These are phyloP conservation scores for Sipha flava DNA, from an alignment of 1,140 invertebrate species.

Conservation along the genomic window DNA sequence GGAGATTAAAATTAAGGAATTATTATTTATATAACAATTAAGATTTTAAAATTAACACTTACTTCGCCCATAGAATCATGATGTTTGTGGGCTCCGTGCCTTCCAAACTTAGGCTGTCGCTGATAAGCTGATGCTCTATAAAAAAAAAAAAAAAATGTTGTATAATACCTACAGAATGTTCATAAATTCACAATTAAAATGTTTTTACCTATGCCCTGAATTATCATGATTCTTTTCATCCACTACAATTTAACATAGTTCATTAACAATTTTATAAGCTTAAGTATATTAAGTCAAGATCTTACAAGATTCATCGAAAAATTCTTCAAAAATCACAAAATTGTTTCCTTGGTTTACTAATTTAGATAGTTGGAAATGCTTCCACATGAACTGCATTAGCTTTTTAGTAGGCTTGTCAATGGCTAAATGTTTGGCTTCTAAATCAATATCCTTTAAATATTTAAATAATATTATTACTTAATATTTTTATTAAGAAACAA, in stretches of 20 bases:
- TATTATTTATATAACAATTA: background rate
- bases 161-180: background rate
- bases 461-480: too few species aligned
- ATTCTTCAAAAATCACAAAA: slow-evolving; percentile 77
- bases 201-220: background rate
- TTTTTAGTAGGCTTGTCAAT: slow-evolving; percentile 85
- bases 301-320: slow-evolving; percentile 52
- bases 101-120: background rate
- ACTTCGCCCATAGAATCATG: slow-evolving; percentile 11
- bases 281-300: background rate
- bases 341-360: slow-evolving; percentile 79
- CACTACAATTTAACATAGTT: background rate
- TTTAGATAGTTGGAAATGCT: slow-evolving; percentile 66
- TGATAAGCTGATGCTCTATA: background rate
- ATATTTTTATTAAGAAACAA: too few species aligned
- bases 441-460: slow-evolving; percentile 55
- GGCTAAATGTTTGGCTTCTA: slow-evolving; percentile 63
- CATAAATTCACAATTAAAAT: background rate
- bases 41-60: background rate
- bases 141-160: background rate
- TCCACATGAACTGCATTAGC: slow-evolving; percentile 71
- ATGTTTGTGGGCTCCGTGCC: slow-evolving; percentile 4
- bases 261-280: background rate
- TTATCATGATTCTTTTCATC: background rate
- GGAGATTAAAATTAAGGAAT: background rate